These are phyloP conservation scores for Marmota monax DNA, from an alignment of 2,113 vertebrate species.

Conservation along the genomic window DNA sequence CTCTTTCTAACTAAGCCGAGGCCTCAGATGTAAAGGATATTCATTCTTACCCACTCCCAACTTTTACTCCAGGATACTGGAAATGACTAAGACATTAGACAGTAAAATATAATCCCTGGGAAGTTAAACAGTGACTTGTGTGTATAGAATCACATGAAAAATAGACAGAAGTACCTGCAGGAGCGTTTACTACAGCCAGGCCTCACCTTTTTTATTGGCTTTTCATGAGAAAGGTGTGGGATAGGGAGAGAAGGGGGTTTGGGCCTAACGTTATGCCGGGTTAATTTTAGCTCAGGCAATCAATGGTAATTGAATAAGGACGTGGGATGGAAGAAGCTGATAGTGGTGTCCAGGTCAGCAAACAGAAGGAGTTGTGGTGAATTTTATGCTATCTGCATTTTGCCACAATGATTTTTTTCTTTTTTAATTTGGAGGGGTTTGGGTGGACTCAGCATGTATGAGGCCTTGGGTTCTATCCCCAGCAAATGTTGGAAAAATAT, in stretches of 20 bases:
- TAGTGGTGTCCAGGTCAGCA: neutral
- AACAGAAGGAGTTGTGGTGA: neutral
- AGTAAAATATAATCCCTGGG: conserved; percentile 34
- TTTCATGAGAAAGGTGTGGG: conserved; percentile 29
- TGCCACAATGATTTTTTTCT: neutral
- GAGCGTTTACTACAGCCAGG: conserved; percentile 15
- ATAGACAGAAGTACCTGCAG: neutral
- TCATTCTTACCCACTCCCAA: conserved; percentile 46
- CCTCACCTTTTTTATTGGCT: conserved; percentile 61
- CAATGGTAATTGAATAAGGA: neutral
- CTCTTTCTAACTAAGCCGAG: neutral
- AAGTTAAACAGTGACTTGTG: conserved; percentile 72
- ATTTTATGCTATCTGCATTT: neutral
- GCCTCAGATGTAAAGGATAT: neutral
- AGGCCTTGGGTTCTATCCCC: neutral
- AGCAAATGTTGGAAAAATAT: neutral
- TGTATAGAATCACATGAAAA: conserved; percentile 34
- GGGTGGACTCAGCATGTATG: neutral
- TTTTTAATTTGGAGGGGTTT: neutral
- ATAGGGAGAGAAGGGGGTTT: neutral
- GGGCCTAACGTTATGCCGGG: neutral
- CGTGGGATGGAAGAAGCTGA: neutral
- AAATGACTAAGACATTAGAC: conserved; percentile 63
- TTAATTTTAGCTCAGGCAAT: neutral
- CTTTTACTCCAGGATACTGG: conserved; percentile 65